These are phyloP conservation scores for Panorpa germanica DNA, from an alignment of 2,888 invertebrate genomes.

Conservation along the genomic window DNA sequence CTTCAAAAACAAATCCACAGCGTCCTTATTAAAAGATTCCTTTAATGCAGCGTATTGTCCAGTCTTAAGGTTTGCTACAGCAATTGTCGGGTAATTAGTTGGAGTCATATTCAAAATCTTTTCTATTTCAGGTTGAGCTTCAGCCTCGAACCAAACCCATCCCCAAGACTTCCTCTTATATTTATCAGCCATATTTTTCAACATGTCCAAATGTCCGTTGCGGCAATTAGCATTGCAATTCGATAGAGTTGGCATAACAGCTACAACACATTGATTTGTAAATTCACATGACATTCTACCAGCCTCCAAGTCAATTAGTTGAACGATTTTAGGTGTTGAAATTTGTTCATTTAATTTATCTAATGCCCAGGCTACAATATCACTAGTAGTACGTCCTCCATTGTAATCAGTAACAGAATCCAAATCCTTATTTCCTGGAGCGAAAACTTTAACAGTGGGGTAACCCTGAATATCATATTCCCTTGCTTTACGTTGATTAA, in stretches of 20 bases:
- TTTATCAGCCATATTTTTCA: conserved; percentile 64
- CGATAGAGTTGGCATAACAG: conserved; percentile 84
- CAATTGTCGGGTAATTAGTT: conserved; percentile 98
- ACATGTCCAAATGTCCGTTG: conserved; percentile 58
- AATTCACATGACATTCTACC: conserved; percentile 65
- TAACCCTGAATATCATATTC: conserved; percentile 83
- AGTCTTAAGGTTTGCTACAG: conserved; percentile 89
- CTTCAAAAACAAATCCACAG: conserved; percentile 88
- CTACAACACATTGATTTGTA: conserved; percentile 77
- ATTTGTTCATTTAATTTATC: conserved; percentile 75
- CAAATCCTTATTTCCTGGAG: conserved; percentile 47
- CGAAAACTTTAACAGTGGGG: conserved; percentile 90
- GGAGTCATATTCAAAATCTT: conserved; percentile 85
- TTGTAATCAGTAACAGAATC: conserved; percentile 68
- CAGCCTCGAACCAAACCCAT: conserved; percentile 95
- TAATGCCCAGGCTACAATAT: conserved; percentile 79
- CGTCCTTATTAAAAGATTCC: conserved; percentile 86
- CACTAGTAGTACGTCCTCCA: conserved; percentile 76
- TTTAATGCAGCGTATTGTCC: conserved; percentile 87
- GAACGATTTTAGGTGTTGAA: conserved; percentile 72
- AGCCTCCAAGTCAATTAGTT: conserved; percentile 38
- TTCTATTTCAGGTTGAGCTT: conserved; percentile 67
- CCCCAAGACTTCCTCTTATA: conserved; percentile 94
- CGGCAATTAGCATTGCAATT: conserved; percentile 91
- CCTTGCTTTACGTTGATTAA: conserved; percentile 61